Percentiles rank a stretch among this genome's conserved stretches.
Conservation (phyloP, 2,113 vertebrate genomes). For the Oreochromis tanganicae region DNA sequence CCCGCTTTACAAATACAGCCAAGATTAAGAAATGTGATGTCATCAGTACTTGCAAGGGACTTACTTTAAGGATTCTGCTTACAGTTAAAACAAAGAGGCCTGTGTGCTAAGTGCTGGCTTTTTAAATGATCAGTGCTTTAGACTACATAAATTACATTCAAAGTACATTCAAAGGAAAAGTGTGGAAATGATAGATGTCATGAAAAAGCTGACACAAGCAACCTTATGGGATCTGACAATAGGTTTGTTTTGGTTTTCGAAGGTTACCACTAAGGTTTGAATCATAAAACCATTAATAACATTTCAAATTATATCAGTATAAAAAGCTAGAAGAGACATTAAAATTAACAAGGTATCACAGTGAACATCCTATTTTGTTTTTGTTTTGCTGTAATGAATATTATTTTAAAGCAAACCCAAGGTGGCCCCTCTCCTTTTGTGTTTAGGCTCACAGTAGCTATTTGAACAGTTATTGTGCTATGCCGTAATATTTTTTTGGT, state of each 20-base stretch:
- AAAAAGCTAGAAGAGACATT: background rate
- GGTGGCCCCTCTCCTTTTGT: background rate
- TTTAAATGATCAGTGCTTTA: background rate
- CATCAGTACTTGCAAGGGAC: background rate
- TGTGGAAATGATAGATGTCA: background rate
- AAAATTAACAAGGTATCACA: background rate
- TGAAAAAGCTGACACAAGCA: background rate
- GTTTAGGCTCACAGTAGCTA: background rate
- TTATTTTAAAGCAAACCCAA: background rate
- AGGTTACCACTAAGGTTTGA: background rate
- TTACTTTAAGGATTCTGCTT: background rate
- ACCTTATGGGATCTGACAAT: background rate
- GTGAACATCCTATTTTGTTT: background rate
- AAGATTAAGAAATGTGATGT: conserved; percentile 35
- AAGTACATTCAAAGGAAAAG: background rate
- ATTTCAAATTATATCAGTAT: background rate
- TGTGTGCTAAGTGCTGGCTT: background rate
- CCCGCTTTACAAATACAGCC: conserved; percentile 18
- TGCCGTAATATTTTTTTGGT: background rate
- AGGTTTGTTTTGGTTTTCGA: background rate
- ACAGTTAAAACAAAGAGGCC: background rate
- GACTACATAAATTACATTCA: background rate
- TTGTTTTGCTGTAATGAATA: background rate
- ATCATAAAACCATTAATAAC: background rate
- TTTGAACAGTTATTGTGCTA: background rate